Evolutionary conservation across 2,113 vertebrate species (phyloP).

Genomic region (Pseudopipra pipra): DNA sequence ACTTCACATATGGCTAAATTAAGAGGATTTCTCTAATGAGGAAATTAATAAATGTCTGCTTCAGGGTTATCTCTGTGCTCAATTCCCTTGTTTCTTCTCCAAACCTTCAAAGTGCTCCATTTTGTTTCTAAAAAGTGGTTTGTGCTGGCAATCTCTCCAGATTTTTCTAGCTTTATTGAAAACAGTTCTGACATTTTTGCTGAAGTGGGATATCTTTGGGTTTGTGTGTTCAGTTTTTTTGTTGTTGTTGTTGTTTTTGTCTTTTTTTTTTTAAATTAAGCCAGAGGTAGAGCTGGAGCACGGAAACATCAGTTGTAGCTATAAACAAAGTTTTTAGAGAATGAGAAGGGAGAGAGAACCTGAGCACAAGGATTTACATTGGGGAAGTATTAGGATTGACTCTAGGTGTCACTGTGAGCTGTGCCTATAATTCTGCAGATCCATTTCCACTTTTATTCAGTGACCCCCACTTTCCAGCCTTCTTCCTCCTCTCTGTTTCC

Average conservation of each 20-base stretch:
- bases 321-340: not conserved
- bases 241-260: too few relatives aligned
- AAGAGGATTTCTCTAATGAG: not conserved
- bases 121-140: not conserved
- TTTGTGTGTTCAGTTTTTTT: not conserved
- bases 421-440: slow-evolving; percentile 16
- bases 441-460: not conserved
- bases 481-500: not conserved
- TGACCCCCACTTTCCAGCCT: slow-evolving; percentile 3
- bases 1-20: not conserved
- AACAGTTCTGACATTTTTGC: not conserved
- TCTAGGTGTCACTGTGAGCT: slow-evolving; percentile 67
- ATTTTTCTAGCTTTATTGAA: not conserved
- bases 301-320: rapidly evolving
- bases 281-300: not conserved
- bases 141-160: not conserved
- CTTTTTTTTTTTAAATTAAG: not conserved
- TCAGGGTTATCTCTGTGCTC: not conserved
- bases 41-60: not conserved
- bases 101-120: not conserved
- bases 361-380: not conserved
- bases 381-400: slow-evolving; percentile 33
- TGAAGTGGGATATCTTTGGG: not conserved
- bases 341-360: not conserved
- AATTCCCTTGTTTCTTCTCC: not conserved